Evolutionary conservation across 1,140 invertebrate genomes (phyloP), one percentile per base, ranked within the genome.

Genomic region (Pararge aegeria): DNA sequence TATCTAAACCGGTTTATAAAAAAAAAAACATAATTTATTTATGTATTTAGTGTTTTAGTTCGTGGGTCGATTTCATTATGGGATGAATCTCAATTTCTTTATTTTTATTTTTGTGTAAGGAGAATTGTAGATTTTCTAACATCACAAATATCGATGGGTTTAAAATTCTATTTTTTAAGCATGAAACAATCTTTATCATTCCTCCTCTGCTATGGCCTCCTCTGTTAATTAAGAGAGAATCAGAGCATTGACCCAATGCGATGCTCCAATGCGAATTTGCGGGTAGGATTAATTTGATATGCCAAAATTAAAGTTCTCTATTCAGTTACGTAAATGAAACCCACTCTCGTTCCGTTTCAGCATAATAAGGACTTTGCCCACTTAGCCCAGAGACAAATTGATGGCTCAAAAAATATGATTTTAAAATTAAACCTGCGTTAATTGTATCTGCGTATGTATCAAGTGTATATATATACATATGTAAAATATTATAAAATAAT

Each of bases 41-140:
- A n/a, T 34, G 7, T 34, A 10, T 34, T 34, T 34, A 12, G 4
- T 10, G 3, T 34, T 34, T 18, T 21, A 19, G 42, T 16, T 13
- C 6, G 66, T 60, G 60, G 54, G 13, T 57, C 59, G 66, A 64
- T 68, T 68, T 68, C 66, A 68, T 60, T 64, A 21, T 24, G 3
- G 18, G 42, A 30, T 24, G 65, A 64, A 67, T 67, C 65, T 67
- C 65, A 68, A 53, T 52, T 46, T 10, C 9, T 10, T 44, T 42
- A 20, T 19, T 50, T 42, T 42, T 42, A 16, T 20, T 20, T 46
- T 46, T 18, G 3, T 42, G 13, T 46, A 10, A 6, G 10, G 10
- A 7, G 1, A 7, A 27, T 27, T 27, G 5, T 27, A 4, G 7
- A 27, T 27, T 27, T 27, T 27, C 10, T 27, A 34, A 34, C 30